phyloP scores from a whole-genome alignment of 1,140 invertebrate genomes.

The Penaeus vannamei region DNA sequence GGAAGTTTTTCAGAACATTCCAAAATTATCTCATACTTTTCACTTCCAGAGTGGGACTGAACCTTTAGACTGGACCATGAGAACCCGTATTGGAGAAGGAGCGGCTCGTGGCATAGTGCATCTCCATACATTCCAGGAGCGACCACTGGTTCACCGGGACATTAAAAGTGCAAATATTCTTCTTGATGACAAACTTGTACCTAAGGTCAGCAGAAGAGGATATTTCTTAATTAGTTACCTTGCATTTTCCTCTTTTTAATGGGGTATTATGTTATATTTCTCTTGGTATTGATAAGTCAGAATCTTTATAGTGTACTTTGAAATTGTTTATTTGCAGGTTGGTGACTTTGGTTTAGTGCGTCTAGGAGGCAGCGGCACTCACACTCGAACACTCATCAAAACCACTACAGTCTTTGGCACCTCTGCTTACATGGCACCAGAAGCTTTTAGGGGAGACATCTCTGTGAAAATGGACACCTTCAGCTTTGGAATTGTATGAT shows the following conservation, averaged over 20 bases:
- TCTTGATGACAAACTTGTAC: constrained; percentile 76
- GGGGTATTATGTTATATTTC: neutral
- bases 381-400: constrained; percentile 69
- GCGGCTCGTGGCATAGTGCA: constrained; percentile 71
- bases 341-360: constrained; percentile 83
- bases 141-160: constrained; percentile 81
- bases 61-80: constrained; percentile 42
- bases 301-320: neutral
- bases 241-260: neutral
- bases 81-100: constrained; percentile 57
- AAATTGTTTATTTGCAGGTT: constrained; percentile 73
- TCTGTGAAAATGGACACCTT: constrained; percentile 83
- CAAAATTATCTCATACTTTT: neutral
- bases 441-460: constrained; percentile 80
- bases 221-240: neutral
- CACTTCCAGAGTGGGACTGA: constrained; percentile 36
- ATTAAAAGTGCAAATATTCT: constrained; percentile 85
- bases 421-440: constrained; percentile 83
- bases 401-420: constrained; percentile 79
- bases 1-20: neutral
- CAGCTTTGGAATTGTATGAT: constrained; percentile 82
- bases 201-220: constrained; percentile 75
- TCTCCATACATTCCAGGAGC: constrained; percentile 76
- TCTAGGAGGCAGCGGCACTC: constrained; percentile 71
- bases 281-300: neutral